phyloP scores from a whole-genome alignment of 2,797 vertebrate genomes.

The Epinephelus awoara region DNA sequence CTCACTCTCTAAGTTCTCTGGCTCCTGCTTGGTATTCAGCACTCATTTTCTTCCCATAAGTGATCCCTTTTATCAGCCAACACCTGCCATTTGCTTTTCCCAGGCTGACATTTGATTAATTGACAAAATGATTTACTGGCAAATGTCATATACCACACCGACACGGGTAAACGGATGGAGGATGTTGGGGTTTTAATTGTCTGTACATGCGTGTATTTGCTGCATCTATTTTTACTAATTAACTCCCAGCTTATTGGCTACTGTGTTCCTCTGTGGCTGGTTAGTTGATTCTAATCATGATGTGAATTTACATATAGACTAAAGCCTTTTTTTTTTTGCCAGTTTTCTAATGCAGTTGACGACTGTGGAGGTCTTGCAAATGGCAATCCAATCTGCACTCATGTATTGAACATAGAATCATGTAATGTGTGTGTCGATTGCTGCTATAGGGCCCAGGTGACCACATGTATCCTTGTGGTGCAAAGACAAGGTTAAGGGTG shows the following conservation, averaged over 20 bases:
- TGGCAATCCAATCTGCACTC: slow-evolving; percentile 7
- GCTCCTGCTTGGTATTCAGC: slow-evolving; percentile 33
- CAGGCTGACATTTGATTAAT: slow-evolving; percentile 78
- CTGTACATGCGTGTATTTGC: not conserved
- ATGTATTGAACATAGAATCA: slow-evolving; percentile 9
- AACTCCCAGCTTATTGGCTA: slow-evolving; percentile 3
- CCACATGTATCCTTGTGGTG: not conserved
- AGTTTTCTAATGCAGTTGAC: not conserved
- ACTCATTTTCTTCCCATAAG: slow-evolving; percentile 28
- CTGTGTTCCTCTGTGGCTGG: not conserved
- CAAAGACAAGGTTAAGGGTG: not conserved
- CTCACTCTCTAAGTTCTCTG: slow-evolving; percentile 36
- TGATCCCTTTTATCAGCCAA: slow-evolving; percentile 62
- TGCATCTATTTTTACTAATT: not conserved
- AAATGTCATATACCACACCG: slow-evolving; percentile 76
- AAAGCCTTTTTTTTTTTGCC: not conserved
- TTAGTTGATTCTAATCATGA: slow-evolving; percentile 19
- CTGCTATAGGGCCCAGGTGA: not conserved
- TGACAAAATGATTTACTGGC: slow-evolving; percentile 69
- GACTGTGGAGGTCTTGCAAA: not conserved
- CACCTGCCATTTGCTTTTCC: slow-evolving; percentile 68
- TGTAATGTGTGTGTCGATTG: not conserved
- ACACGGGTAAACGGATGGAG: slow-evolving; percentile 11
- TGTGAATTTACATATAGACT: not conserved
- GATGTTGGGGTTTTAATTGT: slow-evolving; percentile 24